A percentile compares a stretch with the other conserved stretches of the same genome.
Evolutionary conservation across 2,888 invertebrate genomes (phyloP).

Genomic region (Limnephilus rhombicus): DNA sequence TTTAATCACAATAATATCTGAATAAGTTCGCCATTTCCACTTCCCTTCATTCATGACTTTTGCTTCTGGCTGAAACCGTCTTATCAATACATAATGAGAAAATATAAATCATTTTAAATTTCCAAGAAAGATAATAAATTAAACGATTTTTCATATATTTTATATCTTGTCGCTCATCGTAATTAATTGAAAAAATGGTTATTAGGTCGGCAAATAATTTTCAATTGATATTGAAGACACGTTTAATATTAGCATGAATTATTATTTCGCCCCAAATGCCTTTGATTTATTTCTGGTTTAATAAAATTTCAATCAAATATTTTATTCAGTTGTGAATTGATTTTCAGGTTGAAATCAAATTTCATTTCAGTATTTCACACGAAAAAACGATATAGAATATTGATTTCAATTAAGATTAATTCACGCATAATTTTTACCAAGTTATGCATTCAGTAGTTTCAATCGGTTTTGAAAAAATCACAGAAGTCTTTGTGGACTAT

Average conservation of each 20-base stretch:
- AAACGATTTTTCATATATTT: too few relatives aligned
- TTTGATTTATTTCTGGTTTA: background rate
- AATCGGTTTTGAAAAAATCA: background rate
- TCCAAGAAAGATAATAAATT: too few relatives aligned
- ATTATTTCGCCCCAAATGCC: background rate
- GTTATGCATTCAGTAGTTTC: background rate
- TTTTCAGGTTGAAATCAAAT: background rate
- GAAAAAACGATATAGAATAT: background rate
- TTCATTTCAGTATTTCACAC: background rate
- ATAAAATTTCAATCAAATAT: background rate
- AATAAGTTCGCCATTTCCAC: background rate
- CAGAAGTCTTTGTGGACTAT: background rate
- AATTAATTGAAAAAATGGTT: background rate
- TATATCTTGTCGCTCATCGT: background rate
- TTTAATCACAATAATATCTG: background rate
- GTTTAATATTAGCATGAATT: background rate
- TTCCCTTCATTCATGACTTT: background rate
- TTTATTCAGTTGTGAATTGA: background rate
- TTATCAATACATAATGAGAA: too few relatives aligned
- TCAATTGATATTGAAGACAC: background rate
- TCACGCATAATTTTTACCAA: background rate
- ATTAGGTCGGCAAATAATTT: background rate
- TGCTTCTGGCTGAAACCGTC: too few relatives aligned
- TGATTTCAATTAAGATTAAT: background rate
- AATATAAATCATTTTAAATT: too few relatives aligned